Conservation (phyloP, 2,888 invertebrate genomes). For the Punctoribates punctum region DNA sequence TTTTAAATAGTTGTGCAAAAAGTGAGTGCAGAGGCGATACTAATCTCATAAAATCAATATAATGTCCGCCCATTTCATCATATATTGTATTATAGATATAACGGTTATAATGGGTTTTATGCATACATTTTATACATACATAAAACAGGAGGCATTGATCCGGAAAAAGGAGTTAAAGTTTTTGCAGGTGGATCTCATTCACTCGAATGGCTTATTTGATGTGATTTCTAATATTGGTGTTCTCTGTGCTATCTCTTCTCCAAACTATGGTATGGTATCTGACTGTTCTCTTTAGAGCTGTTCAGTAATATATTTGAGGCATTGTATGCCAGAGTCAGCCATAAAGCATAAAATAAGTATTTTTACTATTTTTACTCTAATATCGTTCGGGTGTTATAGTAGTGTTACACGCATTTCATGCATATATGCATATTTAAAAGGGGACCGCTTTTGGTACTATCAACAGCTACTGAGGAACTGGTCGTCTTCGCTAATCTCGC, state of each 20-base stretch:
- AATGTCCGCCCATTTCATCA: constrained; percentile 18
- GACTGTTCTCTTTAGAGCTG: neutral
- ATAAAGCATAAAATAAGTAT: constrained; percentile 23
- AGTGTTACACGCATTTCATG: constrained; percentile 27
- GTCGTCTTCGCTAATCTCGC: constrained; percentile 25
- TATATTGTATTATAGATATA: neutral
- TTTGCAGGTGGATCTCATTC: constrained; percentile 30
- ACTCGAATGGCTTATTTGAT: constrained; percentile 27
- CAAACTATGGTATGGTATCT: neutral
- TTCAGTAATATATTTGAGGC: neutral
- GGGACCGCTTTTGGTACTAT: constrained; percentile 13
- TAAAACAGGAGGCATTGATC: constrained; percentile 9
- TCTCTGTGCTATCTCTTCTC: neutral
- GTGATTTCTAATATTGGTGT: constrained; percentile 19
- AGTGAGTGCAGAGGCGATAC: constrained; percentile 11
- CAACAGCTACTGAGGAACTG: neutral
- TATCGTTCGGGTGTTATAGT: neutral
- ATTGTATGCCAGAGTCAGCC: neutral
- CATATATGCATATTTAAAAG: constrained; percentile 35
- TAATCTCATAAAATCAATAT: constrained; percentile 33
- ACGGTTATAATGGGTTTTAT: neutral
- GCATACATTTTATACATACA: neutral
- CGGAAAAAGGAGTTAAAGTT: constrained; percentile 7
- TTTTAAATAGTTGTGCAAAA: constrained; percentile 19
- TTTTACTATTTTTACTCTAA: constrained; percentile 16